Percentiles rank a stretch among this genome's conserved stretches.
These are phyloP conservation scores for Frankliniella intonsa DNA, from an alignment of 2,888 invertebrate genomes.

Conservation along the genomic window DNA sequence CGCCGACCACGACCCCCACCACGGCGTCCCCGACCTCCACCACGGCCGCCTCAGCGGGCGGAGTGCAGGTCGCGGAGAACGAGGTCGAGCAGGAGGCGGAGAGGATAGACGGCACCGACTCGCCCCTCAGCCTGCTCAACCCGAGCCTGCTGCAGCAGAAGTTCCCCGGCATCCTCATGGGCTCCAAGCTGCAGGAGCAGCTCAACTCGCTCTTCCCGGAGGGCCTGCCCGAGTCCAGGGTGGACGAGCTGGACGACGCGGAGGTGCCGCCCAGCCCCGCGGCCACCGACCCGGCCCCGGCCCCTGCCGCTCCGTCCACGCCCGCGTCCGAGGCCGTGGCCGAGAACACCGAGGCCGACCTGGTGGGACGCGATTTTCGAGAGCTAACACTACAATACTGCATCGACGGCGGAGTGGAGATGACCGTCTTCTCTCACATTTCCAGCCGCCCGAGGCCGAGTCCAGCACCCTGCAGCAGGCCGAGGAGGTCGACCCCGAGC, in stretches of 20 bases:
- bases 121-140: background rate
- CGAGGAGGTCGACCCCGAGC: background rate
- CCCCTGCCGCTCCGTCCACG: background rate
- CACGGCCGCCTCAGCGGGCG: background rate
- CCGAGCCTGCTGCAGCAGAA: constrained; percentile 1
- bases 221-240: background rate
- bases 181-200: constrained; percentile 6
- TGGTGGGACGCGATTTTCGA: background rate
- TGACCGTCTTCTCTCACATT: no score
- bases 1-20: constrained; percentile 27
- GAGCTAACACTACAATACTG: no score
- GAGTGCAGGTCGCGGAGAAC: background rate
- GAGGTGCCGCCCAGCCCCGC: background rate
- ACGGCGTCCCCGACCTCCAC: background rate
- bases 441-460: background rate
- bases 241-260: background rate
- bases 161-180: constrained; percentile 21
- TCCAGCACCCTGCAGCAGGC: background rate
- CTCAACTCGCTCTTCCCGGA: constrained; percentile 17
- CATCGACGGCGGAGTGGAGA: no score
- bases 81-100: constrained; percentile 6
- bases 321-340: background rate
- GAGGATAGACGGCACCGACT: background rate
- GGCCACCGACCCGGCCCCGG: background rate
- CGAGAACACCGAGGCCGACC: background rate